Evolutionary conservation across 2,888 invertebrate genomes (phyloP), one percentile per base, ranked within the genome.

Genomic region (Cephus pygmeus): DNA sequence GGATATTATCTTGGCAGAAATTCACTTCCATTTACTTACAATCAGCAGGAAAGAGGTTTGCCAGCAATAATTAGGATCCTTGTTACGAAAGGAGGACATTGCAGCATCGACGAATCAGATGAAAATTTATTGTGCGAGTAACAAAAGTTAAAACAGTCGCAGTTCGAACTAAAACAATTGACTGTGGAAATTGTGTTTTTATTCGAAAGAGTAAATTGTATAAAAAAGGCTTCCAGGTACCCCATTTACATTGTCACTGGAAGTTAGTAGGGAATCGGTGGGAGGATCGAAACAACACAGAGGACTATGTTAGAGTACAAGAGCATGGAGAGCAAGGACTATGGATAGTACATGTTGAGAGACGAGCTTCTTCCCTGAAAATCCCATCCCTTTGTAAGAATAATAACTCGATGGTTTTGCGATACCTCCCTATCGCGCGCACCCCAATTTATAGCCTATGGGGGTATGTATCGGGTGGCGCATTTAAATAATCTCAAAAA

Each of bases 401-500:
- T 56, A 56, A 56, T 56, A 56, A 56, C 56, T 23, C 23, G 23
- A 23, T 56, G 56, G 23, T 56, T 56, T 56, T 56, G 56, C 56
- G 56, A 56, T 56, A 56, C 56, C 56, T 33, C 3, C 71, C 6
- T 71, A 71, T 33, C 71, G 71, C 71, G 31, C 31, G 74, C 69
- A 71, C 75, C 75, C 75, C 40, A 77, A 77, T 78, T 76, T 78
- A 78, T 76, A 69, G 76, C 73, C 68, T 68, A 69, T n/a, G 34
- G 23, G 75, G 34, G 75, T 69, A 73, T 33, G 78, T 73, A 76
- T 78, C 78, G 73, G 78, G 76, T 78, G 76, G 69, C 36, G 75
- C 69, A 77, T 77, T 77, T 75, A 75, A 78, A 78, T 78, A 78
- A 78, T 78, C 78, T 78, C 68, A 73, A 78, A 76, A 78, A 78